Percentiles rank a stretch among this genome's conserved stretches.
Conservation (phyloP, 2,888 invertebrate species). For the Athetis lepigone region DNA sequence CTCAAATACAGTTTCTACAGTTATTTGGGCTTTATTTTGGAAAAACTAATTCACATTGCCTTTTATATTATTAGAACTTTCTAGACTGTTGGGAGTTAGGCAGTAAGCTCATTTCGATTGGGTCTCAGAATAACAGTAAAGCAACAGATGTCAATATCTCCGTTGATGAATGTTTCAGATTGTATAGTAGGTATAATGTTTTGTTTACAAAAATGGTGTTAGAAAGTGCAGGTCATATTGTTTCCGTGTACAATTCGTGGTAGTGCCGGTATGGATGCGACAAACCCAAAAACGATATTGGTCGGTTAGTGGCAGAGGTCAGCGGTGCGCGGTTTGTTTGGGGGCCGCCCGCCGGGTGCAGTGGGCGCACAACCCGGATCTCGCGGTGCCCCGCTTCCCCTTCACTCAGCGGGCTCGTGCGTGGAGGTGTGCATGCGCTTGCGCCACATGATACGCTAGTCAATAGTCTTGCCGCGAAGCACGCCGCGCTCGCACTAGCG, state of each 20-base stretch:
- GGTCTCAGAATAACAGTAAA: constrained; percentile 4
- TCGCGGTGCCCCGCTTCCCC: constrained; percentile 88
- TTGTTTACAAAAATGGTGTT: constrained; percentile 35
- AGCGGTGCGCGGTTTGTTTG: constrained; percentile 78
- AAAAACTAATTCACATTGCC: background rate
- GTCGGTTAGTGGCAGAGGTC: constrained; percentile 79
- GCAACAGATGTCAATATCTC: constrained; percentile 1
- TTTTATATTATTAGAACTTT: background rate
- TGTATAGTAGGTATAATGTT: constrained; percentile 29
- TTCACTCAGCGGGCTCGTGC: constrained; percentile 86
- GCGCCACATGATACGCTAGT: constrained; percentile 68
- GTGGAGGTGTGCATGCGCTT: constrained; percentile 80
- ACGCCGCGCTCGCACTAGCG: constrained; percentile 80
- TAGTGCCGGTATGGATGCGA: constrained; percentile 68
- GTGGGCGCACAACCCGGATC: constrained; percentile 90
- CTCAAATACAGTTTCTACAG: background rate
- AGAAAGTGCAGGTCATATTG: constrained; percentile 54
- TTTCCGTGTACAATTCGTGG: constrained; percentile 59
- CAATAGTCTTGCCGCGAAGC: constrained; percentile 85
- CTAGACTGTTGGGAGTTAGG: background rate
- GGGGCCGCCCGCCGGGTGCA: constrained; percentile 84
- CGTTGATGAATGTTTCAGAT: constrained; percentile 8
- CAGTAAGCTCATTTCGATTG: background rate
- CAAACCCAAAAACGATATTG: constrained; percentile 69
- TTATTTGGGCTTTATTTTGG: background rate